Conservation (phyloP, 35 echinoderm and acorn worm species). For the Ptychodera flava region DNA sequence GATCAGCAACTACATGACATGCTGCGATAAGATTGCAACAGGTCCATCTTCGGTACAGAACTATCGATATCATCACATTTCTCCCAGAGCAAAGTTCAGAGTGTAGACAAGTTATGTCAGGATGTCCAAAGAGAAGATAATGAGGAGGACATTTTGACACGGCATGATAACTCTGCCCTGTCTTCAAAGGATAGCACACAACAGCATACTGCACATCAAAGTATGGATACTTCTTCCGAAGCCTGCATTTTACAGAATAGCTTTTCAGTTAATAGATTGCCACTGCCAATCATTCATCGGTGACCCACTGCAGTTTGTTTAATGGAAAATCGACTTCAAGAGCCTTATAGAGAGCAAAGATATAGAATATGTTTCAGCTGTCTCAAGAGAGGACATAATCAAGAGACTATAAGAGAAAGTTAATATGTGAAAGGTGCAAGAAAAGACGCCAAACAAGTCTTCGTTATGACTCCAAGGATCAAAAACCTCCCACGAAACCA, state of each 20-base stretch:
- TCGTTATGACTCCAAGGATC: conserved; percentile 27
- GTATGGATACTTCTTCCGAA: background rate
- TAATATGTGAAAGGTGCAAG: conserved; percentile 44
- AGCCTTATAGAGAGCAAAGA: conserved; percentile 9
- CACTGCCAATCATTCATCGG: conserved; percentile 26
- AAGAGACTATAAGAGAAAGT: conserved; percentile 39
- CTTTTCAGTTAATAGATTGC: conserved; percentile 33
- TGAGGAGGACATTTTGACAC: too few relatives aligned
- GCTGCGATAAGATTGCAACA: too few relatives aligned
- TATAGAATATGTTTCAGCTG: conserved; percentile 59
- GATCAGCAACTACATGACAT: too few relatives aligned
- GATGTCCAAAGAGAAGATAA: too few relatives aligned
- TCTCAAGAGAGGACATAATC: conserved; percentile 47
- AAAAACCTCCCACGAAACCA: background rate
- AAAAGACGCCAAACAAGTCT: conserved; percentile 36
- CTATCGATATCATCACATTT: too few relatives aligned
- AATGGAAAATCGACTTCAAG: conserved; percentile 35
- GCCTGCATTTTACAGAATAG: conserved; percentile 10
- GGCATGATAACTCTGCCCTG: too few relatives aligned
- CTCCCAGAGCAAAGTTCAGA: too few relatives aligned
- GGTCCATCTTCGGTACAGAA: too few relatives aligned
- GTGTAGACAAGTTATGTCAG: too few relatives aligned
- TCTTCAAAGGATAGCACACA: too few relatives aligned
- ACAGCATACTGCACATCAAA: too few relatives aligned
- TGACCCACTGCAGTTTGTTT: conserved; percentile 35